Evolutionary conservation across 2,888 invertebrate species (phyloP), one percentile per base, ranked within the genome.

Genomic region (Synanthedon formicaeformis): DNA sequence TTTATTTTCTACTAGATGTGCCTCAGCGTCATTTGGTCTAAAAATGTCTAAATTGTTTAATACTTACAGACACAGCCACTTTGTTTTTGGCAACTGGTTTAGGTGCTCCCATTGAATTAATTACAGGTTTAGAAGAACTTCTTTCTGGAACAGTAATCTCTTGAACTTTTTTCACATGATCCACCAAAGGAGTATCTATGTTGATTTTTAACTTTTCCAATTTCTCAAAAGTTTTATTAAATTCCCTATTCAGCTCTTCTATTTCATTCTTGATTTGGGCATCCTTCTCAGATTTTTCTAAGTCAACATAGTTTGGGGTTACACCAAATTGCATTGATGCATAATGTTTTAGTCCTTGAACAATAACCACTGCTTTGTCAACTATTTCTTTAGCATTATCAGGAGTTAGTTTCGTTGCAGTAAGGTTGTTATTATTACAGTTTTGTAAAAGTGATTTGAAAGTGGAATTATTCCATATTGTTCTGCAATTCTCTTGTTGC

Each of bases 381-480:
- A 90, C 63, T 4, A 92, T 58, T 18, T 89, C 84, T 63, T 75
- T 76, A 41, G 75, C 59, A 53, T 70, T 52, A 12, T 69, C 69
- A 27, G 77, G 67, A 54, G 64, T 71, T 48, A 75, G 70, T 62
- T 76, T 78, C 51, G 63, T 65, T 60, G 65, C 62, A 54, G 71
- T 62, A 14, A 78, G 54, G 54, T 70, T 56, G 72, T 82, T 81
- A 83, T 80, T 73, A 40, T 75, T 62, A 57, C 81, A 78, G 53
- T 58, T 72, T 55, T 75, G 72, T 54, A 79, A 55, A 48, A 76
- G 61, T 50, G 88, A 83, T 67, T 88, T 91, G 49, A 94, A 64
- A 71, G 91, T 93, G 14, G 94, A 94, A 75, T 93, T 93, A 73
- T 88, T 85, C 90, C 93, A 91, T 61, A 92, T 73, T 59, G 88